Conservation (phyloP, 1,140 invertebrate genomes). For the Brachionus rubens region DNA sequence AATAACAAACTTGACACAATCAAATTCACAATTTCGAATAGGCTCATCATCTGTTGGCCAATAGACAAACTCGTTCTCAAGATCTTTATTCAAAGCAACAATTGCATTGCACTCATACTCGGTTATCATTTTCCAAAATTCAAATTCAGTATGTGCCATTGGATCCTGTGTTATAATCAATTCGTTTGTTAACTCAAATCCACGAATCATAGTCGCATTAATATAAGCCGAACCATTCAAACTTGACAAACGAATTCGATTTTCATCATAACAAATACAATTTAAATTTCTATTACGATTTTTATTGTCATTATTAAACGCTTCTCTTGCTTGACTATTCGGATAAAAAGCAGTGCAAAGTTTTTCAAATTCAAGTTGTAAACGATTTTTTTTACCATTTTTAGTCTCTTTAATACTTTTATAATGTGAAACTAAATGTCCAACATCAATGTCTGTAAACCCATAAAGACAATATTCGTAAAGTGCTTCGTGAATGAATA, state of each 20-base stretch:
- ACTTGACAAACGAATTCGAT: conserved; percentile 28
- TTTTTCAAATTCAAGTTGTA: conserved; percentile 31
- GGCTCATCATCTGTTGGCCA: conserved; percentile 23
- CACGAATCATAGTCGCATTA: conserved; percentile 35
- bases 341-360: neutral
- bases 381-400: neutral
- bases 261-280: conserved; percentile 25
- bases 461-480: conserved; percentile 45
- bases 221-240: conserved; percentile 35
- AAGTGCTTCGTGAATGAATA: conserved; percentile 35
- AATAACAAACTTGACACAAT: conserved; percentile 37
- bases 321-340: conserved; percentile 30
- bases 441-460: conserved; percentile 15
- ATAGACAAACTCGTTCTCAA: conserved; percentile 54
- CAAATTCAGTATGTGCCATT: conserved; percentile 11
- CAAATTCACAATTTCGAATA: conserved; percentile 9
- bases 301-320: conserved; percentile 38
- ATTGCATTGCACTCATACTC: conserved; percentile 32
- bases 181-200: neutral
- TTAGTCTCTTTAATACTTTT: neutral
- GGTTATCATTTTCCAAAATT: conserved; percentile 41
- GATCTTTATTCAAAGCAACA: conserved; percentile 54
- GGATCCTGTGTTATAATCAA: conserved; percentile 46
- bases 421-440: neutral
- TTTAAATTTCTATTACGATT: conserved; percentile 35